Evolutionary conservation across 2,888 invertebrate species (phyloP), one percentile per base, ranked within the genome.

Genomic region (Lochmaea crataegi): DNA sequence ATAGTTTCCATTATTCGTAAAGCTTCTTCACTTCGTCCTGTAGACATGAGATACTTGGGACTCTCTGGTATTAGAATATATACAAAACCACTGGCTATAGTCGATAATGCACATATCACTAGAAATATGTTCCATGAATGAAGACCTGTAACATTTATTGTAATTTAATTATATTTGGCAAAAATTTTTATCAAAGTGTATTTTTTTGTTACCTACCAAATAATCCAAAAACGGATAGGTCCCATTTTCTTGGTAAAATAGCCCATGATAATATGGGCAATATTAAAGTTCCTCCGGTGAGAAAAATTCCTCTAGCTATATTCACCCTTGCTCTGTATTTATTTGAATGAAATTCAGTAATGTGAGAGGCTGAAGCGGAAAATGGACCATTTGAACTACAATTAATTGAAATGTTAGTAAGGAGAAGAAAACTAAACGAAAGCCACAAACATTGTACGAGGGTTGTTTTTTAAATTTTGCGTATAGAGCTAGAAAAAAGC

Each of bases 1-100:
- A 95, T 92, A 76, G 82, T 88, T 74, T 87, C 86, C 78, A 94
- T 91, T 2, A 93, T 89, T 2, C 86, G 81, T 78, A 94, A 81
- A 0, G 94, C 94, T 79, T 93, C 90, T 6, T 90, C 89, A 75
- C 91, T 91, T 60, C 90, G 87, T 1, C 93, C 92, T 61, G 91
- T 88, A 1, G 92, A 90, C 90, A 94, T 91, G 4, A 94, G 87
- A 85, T 93, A 94, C 85, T 94, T 94, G 6, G 94, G 94, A 83
- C 93, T 94, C 84, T 95, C 94, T 0, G 94, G 93, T 73, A 92
- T 87, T 73, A 89, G 88, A 74, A 90, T 85, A 66, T 91, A 87
- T 0, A 89, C 87, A 48, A 91, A 75, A 0, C 92, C 92, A 7
- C 93, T 90, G 0, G 93, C 76, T 0, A 95, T 82, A 26, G 92